phyloP scores from a whole-genome alignment of 2,113 vertebrate species.

The Hippotragus niger region DNA sequence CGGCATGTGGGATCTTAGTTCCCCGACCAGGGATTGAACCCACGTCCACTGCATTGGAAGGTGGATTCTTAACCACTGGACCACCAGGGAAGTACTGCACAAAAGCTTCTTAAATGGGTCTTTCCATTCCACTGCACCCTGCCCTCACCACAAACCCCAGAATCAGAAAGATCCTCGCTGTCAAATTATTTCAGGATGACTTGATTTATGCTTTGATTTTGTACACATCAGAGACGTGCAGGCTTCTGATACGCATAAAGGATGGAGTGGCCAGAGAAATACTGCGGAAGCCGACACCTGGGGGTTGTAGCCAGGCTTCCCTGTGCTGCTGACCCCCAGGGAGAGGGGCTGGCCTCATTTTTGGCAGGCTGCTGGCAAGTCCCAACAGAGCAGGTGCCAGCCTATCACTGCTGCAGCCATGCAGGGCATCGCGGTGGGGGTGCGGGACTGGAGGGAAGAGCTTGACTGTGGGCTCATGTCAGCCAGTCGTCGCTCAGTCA shows the following conservation, averaged over 20 bases:
- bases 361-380: neutral
- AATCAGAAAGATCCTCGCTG: neutral
- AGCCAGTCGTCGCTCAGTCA: neutral
- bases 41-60: neutral
- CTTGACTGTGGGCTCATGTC: neutral
- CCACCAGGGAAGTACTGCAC: neutral
- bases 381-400: neutral
- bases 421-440: accelerated
- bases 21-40: neutral
- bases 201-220: neutral
- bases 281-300: neutral
- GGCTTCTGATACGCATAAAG: neutral
- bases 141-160: neutral
- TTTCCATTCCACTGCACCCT: neutral
- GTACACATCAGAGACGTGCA: neutral
- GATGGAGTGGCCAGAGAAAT: too few species aligned
- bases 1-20: neutral
- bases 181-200: neutral
- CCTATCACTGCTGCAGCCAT: accelerated
- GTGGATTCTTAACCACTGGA: neutral
- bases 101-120: neutral
- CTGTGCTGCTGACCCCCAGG: neutral
- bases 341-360: neutral
- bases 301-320: too few species aligned
- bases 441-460: neutral